Evolutionary conservation across 2,797 vertebrate genomes (phyloP), one percentile per base, ranked within the genome.

Genomic region (Oophaga sylvatica): DNA sequence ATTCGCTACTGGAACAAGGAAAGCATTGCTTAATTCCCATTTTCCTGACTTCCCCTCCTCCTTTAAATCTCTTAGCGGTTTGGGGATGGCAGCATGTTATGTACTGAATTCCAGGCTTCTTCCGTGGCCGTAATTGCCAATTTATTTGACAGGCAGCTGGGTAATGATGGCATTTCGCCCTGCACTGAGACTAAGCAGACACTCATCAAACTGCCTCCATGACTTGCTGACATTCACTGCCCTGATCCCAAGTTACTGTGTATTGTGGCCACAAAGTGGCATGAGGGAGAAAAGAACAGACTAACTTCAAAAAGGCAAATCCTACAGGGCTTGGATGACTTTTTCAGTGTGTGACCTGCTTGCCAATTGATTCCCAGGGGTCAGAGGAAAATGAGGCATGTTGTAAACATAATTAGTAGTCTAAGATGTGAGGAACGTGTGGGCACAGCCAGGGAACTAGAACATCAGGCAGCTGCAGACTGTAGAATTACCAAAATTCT

Each of bases 101-200:
- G 98, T 98, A 97, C 97, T 95, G 96, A 96, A 97, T 97, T 97
- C 96, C 95, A 94, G 95, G 96, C 96, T 97, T 95, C 93, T 91
- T 92, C 92, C 11, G 92, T 94, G 92, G 93, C 95, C 59, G 94
- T 99, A 99, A 99, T 99, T 99, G 98, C 94, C 97, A 99, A 99
- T 99, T 99, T 99, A 99, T 99, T 98, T 99, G 98, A 99, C 98
- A 98, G 98, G 97, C 98, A 99, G 97, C 96, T 95, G 97, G 96
- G 96, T 98, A 99, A 99, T 98, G 98, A 98, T 98, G 97, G 97
- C 97, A 97, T 98, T 98, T 98, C 95, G 95, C 97, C 97, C 96
- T 95, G 95, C 95, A 93, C 96, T 96, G 97, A 97, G 97, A 97
- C 97, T 97, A 96, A 98, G 97, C 95, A 96, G 96, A 95, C 97